Conservation (phyloP, 2,113 vertebrate species). For the Chauna torquata region DNA sequence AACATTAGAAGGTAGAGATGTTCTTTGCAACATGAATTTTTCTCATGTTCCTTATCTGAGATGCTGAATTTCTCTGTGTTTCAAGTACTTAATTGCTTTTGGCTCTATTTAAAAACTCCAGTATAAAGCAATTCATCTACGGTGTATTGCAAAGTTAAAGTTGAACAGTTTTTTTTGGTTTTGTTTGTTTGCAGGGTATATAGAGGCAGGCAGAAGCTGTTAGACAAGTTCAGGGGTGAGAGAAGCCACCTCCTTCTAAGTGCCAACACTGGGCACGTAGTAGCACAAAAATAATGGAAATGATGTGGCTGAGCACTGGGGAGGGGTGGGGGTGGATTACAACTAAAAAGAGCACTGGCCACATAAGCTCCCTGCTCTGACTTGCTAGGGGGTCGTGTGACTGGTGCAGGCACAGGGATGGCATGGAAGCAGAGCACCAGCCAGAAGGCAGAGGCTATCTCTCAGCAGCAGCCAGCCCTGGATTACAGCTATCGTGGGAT, state of each 20-base stretch:
- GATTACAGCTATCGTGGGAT: background rate
- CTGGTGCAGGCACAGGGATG: background rate
- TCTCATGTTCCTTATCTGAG: background rate
- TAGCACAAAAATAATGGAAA: background rate
- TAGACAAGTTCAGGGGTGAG: background rate
- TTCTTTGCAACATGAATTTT: background rate
- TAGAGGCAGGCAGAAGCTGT: background rate
- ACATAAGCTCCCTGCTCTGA: background rate
- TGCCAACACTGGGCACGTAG: rapidly evolving
- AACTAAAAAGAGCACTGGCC: background rate
- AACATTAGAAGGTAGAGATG: background rate
- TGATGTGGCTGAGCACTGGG: background rate
- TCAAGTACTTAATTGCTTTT: background rate
- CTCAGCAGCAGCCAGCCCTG: background rate
- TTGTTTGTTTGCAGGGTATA: background rate
- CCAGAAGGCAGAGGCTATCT: background rate
- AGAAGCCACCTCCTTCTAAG: background rate
- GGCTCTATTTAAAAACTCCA: background rate
- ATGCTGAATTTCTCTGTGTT: background rate
- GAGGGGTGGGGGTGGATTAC: background rate
- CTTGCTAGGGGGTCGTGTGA: background rate
- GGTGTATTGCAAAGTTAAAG: background rate
- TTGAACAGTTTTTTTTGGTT: background rate
- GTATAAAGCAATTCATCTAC: background rate
- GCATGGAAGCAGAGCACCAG: background rate